Percentiles rank a stretch among this genome's conserved stretches.
Conservation (phyloP, 2,888 invertebrate species). For the Acholoe squamosa region DNA sequence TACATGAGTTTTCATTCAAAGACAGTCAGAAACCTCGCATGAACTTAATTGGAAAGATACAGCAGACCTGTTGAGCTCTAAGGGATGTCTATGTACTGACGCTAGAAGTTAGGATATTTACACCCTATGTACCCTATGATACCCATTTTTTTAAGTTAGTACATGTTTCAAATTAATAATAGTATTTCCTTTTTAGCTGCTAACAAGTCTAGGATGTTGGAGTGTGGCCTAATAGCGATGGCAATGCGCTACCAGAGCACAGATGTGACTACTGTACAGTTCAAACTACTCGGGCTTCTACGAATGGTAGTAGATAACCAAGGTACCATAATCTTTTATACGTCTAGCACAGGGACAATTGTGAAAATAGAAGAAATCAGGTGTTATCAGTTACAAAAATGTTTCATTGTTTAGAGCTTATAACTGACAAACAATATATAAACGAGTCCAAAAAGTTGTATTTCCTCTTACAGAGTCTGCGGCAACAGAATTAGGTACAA, state of each 20-base stretch:
- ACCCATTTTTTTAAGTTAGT: neutral
- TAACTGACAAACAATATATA: too few relatives aligned
- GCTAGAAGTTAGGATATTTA: too few relatives aligned
- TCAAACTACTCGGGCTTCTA: slow-evolving; percentile 92
- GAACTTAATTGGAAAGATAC: too few relatives aligned
- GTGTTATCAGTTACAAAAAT: too few relatives aligned
- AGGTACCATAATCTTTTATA: slow-evolving; percentile 72
- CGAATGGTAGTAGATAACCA: slow-evolving; percentile 92
- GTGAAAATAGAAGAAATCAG: too few relatives aligned
- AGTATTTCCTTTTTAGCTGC: slow-evolving; percentile 84
- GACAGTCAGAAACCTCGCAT: too few relatives aligned
- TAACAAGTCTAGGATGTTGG: slow-evolving; percentile 90
- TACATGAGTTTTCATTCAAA: too few relatives aligned
- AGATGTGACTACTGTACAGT: slow-evolving; percentile 90
- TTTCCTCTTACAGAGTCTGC: slow-evolving; percentile 86
- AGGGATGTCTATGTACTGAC: too few relatives aligned
- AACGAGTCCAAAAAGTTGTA: neutral
- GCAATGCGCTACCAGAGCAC: slow-evolving; percentile 88
- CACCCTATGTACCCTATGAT: too few relatives aligned
- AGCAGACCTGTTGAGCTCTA: too few relatives aligned
- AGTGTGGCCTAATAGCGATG: slow-evolving; percentile 89
- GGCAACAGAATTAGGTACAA: slow-evolving; percentile 88
- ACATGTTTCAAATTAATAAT: neutral
- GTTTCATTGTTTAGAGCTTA: too few relatives aligned
- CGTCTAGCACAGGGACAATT: too few relatives aligned